phyloP scores from a whole-genome alignment of 2,113 vertebrate genomes.

The Hemiprocne comata region DNA sequence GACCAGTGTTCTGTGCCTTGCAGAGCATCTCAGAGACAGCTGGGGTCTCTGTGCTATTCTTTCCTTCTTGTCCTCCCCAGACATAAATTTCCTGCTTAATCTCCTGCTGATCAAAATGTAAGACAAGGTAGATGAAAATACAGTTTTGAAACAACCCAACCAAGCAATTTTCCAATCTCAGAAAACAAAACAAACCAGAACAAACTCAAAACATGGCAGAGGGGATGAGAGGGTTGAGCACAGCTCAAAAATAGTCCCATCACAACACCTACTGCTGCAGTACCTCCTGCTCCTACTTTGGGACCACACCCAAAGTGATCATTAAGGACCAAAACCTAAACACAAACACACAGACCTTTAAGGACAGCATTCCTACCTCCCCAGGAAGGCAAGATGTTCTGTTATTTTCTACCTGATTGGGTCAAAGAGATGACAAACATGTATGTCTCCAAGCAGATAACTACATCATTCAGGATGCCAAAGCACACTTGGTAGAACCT shows the following conservation, averaged over 20 bases:
- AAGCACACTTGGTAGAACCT: not conserved
- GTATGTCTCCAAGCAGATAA: accelerated
- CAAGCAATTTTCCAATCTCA: not conserved
- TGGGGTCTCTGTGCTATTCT: not conserved
- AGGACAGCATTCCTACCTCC: not conserved
- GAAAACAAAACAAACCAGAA: not conserved
- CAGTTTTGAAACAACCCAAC: not conserved
- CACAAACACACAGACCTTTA: accelerated
- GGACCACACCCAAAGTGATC: not conserved
- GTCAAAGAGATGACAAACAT: not conserved
- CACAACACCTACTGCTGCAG: not conserved
- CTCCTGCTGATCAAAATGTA: not conserved
- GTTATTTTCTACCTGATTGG: not conserved
- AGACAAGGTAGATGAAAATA: not conserved
- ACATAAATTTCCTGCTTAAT: not conserved
- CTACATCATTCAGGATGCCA: not conserved
- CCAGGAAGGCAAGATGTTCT: not conserved
- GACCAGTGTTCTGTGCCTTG: not conserved
- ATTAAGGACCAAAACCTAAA: not conserved
- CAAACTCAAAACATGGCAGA: not conserved
- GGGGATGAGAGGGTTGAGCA: not conserved
- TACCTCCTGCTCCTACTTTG: not conserved
- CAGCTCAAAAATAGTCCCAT: not conserved
- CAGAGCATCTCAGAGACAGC: not conserved
- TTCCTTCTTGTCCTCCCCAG: not conserved